phyloP scores from a whole-genome alignment of 2,113 vertebrate genomes.

The Neotoma lepida region DNA sequence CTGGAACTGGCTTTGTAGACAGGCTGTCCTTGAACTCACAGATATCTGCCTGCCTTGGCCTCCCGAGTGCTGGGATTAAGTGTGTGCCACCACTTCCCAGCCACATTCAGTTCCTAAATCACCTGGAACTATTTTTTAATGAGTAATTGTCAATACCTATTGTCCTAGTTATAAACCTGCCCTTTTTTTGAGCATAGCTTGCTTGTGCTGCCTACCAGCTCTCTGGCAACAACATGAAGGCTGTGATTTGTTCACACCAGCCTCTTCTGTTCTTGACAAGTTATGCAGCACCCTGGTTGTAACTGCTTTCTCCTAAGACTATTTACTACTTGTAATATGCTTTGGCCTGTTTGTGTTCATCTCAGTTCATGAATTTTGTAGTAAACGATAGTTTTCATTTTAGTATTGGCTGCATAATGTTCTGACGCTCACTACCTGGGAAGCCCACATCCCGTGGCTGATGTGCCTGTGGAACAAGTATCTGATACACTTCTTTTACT shows the following conservation, averaged over 20 bases:
- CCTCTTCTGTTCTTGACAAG: conserved; percentile 21
- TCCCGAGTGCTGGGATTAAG: background rate
- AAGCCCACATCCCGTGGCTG: background rate
- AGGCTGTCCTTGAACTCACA: too few species aligned
- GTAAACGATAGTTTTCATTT: background rate
- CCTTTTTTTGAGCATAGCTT: background rate
- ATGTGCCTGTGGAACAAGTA: background rate
- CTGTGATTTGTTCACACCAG: background rate
- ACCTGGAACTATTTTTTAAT: background rate
- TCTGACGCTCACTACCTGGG: background rate
- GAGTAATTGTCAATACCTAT: background rate
- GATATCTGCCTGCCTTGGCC: background rate
- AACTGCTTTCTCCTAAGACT: conserved; percentile 7
- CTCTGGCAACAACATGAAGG: background rate
- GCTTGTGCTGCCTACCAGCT: background rate
- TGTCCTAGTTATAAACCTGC: background rate
- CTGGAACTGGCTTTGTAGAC: too few species aligned
- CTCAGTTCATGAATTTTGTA: background rate
- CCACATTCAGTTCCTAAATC: conserved; percentile 34
- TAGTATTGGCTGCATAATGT: background rate
- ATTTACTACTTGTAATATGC: background rate
- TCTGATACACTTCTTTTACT: background rate
- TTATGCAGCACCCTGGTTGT: background rate
- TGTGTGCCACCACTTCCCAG: background rate
- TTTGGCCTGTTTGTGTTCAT: background rate